These are phyloP conservation scores for Pygoscelis antarcticus DNA, from an alignment of 2,113 vertebrate genomes.

Conservation along the genomic window DNA sequence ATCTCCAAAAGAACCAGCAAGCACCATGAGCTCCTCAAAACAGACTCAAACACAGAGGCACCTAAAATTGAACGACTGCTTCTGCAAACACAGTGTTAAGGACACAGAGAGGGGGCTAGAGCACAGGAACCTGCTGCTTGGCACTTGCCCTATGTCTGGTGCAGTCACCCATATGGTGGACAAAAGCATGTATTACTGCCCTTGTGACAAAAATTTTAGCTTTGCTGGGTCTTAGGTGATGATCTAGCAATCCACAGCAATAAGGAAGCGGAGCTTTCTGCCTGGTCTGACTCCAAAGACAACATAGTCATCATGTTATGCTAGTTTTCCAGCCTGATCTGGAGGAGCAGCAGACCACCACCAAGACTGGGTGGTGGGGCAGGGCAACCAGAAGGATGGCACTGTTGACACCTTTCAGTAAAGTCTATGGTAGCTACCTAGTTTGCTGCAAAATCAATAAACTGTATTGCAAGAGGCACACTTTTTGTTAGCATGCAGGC, in stretches of 20 bases:
- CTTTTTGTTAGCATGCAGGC: neutral
- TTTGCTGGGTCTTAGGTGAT: neutral
- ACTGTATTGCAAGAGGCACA: neutral
- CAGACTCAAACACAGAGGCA: neutral
- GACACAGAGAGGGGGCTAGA: neutral
- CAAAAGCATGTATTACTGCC: neutral
- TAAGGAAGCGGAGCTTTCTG: neutral
- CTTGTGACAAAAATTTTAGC: neutral
- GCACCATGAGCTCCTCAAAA: neutral
- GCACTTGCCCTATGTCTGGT: neutral
- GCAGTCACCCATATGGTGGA: neutral
- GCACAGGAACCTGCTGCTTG: neutral
- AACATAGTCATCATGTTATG: neutral
- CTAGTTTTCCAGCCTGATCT: neutral
- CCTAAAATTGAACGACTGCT: neutral
- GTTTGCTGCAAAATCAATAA: neutral
- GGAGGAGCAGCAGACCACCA: neutral
- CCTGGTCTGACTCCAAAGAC: neutral
- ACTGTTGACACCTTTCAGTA: neutral
- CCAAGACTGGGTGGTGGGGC: neutral
- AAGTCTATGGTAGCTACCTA: neutral
- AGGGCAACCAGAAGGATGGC: neutral
- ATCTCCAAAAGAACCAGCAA: neutral
- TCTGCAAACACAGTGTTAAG: neutral
- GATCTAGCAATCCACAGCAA: neutral